Evolutionary conservation across 2,113 vertebrate species (phyloP), one percentile per base, ranked within the genome.

Genomic region (Oncorhynchus clarkii): DNA sequence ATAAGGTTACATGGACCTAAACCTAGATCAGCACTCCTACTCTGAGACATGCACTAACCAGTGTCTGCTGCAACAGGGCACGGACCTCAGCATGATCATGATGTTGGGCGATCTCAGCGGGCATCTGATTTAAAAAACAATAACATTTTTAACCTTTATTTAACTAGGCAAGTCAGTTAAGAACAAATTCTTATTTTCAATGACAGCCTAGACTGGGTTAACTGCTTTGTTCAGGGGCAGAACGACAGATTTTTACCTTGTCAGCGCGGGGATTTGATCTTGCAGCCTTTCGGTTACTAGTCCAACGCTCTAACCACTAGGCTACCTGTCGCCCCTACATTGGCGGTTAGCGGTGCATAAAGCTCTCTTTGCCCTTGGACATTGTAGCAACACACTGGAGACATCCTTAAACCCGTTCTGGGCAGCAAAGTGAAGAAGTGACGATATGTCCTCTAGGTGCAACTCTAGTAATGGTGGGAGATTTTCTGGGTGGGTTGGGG

Each of bases 401-500:
- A 97, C 84, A 1, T 92, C 93, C 86, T 85, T 92, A 54, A 98
- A 89, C 65, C 96, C 96, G 80, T 95, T 93, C 80, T 91, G 95
- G 67, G 96, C 96, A 5, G 95, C 93, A 80, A 96, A 97, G 83
- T 97, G 97, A 78, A 98, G 94, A 5, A 99, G 93, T 8, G 96
- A 95, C 18, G 96, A 96, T 49, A 95, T 87, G 75, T 96, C 94
- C 80, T 93, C 89, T 49, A 64, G 79, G 69, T 86, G 71, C 22
- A 13, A 67, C 67, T 82, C 92, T 91, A 71, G 60, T 13, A 26
- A 71, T 1, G 64, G 77, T 27, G 54, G 49, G 49, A 51, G 49
- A 66, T 13, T 6, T n/a, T 18, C 18, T 14, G 14, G 3, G 31
- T 34, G 31, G 31, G 31, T 34, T 34, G 5, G 5, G 31, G 31